Conservation (phyloP, 2,888 invertebrate genomes). For the Octodonta nipae region DNA sequence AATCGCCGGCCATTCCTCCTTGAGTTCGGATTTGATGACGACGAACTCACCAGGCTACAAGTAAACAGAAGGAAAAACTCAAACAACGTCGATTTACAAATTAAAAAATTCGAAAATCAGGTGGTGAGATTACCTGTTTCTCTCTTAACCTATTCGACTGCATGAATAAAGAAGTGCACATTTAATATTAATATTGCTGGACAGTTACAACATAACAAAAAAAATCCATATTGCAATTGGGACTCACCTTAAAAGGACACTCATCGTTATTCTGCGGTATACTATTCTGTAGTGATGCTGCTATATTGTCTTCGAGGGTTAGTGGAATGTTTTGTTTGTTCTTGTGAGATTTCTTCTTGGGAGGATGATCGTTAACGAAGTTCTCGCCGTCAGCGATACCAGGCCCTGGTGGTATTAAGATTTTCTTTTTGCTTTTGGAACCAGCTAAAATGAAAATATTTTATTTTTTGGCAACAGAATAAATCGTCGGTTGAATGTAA, state of each 20-base stretch:
- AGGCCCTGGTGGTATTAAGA: constrained; percentile 37
- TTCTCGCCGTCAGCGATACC: constrained; percentile 45
- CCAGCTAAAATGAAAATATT: constrained; percentile 9
- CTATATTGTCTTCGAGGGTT: constrained; percentile 34
- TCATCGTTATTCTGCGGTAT: constrained; percentile 36
- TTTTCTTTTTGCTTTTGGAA: constrained; percentile 21
- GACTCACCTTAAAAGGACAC: constrained; percentile 49
- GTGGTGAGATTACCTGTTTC: constrained; percentile 27
- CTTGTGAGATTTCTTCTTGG: constrained; percentile 19
- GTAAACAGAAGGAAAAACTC: too few relatives aligned
- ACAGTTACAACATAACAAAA: background rate
- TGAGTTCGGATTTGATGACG: constrained; percentile 67
- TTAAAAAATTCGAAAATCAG: background rate
- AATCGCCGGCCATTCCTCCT: constrained; percentile 70
- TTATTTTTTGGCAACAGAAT: background rate
- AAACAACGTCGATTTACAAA: background rate
- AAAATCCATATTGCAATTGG: constrained; percentile 3
- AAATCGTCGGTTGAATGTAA: background rate
- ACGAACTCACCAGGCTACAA: constrained; percentile 79
- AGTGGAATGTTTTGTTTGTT: constrained; percentile 25
- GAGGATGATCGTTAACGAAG: constrained; percentile 33
- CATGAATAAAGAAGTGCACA: constrained; percentile 15
- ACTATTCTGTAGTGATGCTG: constrained; percentile 40
- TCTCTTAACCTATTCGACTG: constrained; percentile 25
- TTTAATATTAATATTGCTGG: background rate